These are phyloP conservation scores for Dione vanillae DNA, from an alignment of 2,888 invertebrate species.

Conservation along the genomic window DNA sequence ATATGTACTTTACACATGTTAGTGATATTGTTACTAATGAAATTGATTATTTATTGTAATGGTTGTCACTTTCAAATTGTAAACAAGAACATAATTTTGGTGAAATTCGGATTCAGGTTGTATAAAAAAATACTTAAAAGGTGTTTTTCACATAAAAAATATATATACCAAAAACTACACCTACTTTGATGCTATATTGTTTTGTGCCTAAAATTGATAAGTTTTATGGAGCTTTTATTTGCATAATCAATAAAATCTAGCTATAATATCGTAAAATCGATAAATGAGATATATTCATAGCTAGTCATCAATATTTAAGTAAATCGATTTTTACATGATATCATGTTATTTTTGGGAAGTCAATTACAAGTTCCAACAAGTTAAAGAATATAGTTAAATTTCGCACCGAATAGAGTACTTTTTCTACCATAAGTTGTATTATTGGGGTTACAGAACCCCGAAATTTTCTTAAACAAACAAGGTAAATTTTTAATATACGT, in stretches of 20 bases:
- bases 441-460: too few relatives aligned
- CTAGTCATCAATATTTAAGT: too few relatives aligned
- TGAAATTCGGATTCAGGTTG: background rate
- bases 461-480: too few relatives aligned
- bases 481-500: too few relatives aligned
- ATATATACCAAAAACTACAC: slow-evolving; percentile 2
- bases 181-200: slow-evolving; percentile 1
- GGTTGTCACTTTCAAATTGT: background rate
- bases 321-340: too few relatives aligned
- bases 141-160: slow-evolving; percentile 4
- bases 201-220: background rate
- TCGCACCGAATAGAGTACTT: too few relatives aligned
- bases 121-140: slow-evolving; percentile 1
- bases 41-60: background rate
- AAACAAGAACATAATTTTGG: background rate
- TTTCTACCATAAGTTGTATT: too few relatives aligned
- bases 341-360: too few relatives aligned
- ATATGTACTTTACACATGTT: too few relatives aligned
- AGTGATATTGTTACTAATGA: background rate
- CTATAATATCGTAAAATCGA: background rate
- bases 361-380: too few relatives aligned
- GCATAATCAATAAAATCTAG: slow-evolving; percentile 17
- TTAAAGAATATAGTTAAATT: too few relatives aligned
- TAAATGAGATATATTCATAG: background rate
- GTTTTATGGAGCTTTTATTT: background rate